Evolutionary conservation across 2,113 vertebrate genomes (phyloP), one percentile per base, ranked within the genome.

Genomic region (Hemicordylus capensis): DNA sequence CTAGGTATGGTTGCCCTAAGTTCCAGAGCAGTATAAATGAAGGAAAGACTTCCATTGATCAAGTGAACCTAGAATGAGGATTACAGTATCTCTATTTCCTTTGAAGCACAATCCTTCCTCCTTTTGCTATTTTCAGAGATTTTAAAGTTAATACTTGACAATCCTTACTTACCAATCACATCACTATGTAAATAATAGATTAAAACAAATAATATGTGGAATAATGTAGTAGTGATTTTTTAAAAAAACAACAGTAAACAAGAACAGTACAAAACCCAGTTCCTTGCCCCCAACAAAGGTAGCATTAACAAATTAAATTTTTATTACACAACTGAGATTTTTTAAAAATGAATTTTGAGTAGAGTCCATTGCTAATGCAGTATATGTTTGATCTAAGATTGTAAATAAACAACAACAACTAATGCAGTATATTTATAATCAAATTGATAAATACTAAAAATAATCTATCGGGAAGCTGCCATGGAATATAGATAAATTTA

Each of bases 81-180:
- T n/a, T n/a, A n/a, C n/a, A n/a, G n/a, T n/a, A 37, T 19, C 34
- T 19, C 3, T 22, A 44, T 44, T 22, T 73, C 10, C 42, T 24
- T 26, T 73, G 24, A 73, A 73, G 11, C 42, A 46, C 3, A 28
- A 73, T 14, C 42, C 24, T 73, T 73, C 48, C 70, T 73, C 26
- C 37, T 42, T 73, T 6, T 46, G 24, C 4, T 61, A 31, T 46
- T 73, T 73, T 11, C 3, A 46, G 24, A 14, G 28, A 46, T 28
- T 3, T 73, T 73, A 22, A 46, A 9, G 90, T 93, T 95, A 95
- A 94, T 94, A 44, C 93, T 93, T 95, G 81, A 91, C 87, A 51
- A 80, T 83, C 83, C 64, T 80, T 78, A 81, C 11, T 42, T 89
- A 44, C 56, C 89, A 76, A 59, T 88, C 0, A 1, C 22, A 67